A percentile compares a stretch with the other conserved stretches of the same genome.
phyloP scores from a whole-genome alignment of 92 coral and sea anemone genomes.

The Epizoanthus stellaris region DNA sequence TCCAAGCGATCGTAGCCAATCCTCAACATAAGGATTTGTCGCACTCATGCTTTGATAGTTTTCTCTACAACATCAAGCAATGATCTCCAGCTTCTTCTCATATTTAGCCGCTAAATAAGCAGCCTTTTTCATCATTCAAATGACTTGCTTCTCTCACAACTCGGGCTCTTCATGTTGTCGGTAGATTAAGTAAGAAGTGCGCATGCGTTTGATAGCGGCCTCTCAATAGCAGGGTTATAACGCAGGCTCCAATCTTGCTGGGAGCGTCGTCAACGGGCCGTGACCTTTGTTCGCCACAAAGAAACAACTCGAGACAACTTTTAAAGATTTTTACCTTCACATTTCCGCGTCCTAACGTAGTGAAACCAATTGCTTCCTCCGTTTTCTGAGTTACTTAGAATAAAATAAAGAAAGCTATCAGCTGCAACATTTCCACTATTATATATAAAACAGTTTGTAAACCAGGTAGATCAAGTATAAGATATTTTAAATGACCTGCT shows the following conservation, averaged over 20 bases:
- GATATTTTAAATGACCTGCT: too few relatives aligned
- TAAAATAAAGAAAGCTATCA: too few relatives aligned
- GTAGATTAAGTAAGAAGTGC: not conserved
- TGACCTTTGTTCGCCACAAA: too few relatives aligned
- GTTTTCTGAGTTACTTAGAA: too few relatives aligned
- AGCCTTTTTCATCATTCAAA: slow-evolving; percentile 34
- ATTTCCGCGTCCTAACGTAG: too few relatives aligned
- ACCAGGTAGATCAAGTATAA: too few relatives aligned
- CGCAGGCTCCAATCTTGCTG: slow-evolving; percentile 33
- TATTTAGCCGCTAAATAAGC: slow-evolving; percentile 25
- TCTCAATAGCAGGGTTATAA: not conserved
- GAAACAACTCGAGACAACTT: too few relatives aligned
- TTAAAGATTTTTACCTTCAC: too few relatives aligned
- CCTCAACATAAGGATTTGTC: slow-evolving; percentile 69
- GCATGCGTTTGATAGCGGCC: slow-evolving; percentile 50
- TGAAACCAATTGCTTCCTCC: too few relatives aligned
- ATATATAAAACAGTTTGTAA: too few relatives aligned
- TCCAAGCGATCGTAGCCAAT: slow-evolving; percentile 98
- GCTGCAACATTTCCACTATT: too few relatives aligned
- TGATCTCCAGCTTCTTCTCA: slow-evolving; percentile 34
- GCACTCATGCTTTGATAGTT: slow-evolving; percentile 13
- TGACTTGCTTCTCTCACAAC: not conserved
- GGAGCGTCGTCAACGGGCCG: too few relatives aligned
- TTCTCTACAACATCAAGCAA: slow-evolving; percentile 36
- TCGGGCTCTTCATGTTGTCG: slow-evolving; percentile 18